phyloP scores from a whole-genome alignment of 2,888 invertebrate species.

The Ctena decussata region DNA sequence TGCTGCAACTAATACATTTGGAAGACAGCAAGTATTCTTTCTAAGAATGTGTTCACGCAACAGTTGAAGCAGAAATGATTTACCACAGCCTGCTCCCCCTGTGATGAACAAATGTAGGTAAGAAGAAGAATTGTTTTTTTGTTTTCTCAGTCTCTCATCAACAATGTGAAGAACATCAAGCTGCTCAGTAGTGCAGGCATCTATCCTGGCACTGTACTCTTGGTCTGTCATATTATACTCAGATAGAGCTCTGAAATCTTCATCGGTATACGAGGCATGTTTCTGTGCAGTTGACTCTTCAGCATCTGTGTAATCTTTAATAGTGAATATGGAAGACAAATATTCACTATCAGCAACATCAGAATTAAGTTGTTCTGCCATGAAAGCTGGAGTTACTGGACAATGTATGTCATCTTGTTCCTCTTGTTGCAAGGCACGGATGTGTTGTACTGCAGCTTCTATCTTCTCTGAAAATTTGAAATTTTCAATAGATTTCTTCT shows the following conservation, averaged over 20 bases:
- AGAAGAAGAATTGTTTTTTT: not conserved
- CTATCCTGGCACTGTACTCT: not conserved
- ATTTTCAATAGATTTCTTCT: not conserved
- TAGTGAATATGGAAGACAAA: not conserved
- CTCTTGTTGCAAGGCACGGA: not conserved
- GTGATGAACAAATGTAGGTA: conserved; percentile 9
- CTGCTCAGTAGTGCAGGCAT: not conserved
- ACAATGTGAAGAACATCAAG: too few species aligned
- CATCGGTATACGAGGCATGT: not conserved
- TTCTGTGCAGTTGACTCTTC: not conserved
- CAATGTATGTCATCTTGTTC: not conserved
- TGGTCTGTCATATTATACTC: conserved; percentile 23
- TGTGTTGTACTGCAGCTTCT: not conserved
- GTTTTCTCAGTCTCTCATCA: too few species aligned
- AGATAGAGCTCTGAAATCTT: conserved; percentile 15
- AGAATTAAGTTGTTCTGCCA: not conserved
- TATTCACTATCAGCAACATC: too few species aligned
- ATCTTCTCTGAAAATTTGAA: not conserved
- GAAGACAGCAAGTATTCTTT: not conserved
- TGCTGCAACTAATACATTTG: conserved; percentile 19
- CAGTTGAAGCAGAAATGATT: conserved; percentile 5
- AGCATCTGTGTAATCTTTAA: not conserved
- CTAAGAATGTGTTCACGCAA: conserved; percentile 8
- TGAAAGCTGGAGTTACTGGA: not conserved
- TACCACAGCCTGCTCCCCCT: conserved; percentile 26